These are phyloP conservation scores for Piliocolobus tephrosceles DNA, from an alignment of 2,113 vertebrate genomes.

Conservation along the genomic window DNA sequence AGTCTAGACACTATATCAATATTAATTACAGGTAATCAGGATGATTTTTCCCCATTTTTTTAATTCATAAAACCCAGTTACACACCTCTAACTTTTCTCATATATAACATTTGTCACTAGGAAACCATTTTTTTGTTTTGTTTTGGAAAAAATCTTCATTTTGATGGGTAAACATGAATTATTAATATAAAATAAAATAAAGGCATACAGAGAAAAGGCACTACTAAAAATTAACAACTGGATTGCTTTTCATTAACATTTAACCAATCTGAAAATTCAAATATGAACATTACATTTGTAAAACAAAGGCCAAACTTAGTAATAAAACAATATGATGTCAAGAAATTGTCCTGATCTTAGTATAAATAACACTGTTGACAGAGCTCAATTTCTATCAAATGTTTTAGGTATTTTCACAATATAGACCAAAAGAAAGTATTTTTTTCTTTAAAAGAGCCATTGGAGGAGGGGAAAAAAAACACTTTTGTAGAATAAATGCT, in stretches of 20 bases:
- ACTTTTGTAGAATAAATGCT: background rate
- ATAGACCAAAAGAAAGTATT: background rate
- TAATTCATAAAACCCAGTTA: slow-evolving; percentile 6
- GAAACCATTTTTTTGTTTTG: background rate
- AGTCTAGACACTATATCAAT: background rate
- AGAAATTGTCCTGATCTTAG: slow-evolving; percentile 35
- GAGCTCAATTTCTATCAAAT: slow-evolving; percentile 49
- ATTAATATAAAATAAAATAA: slow-evolving; percentile 79
- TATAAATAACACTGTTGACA: slow-evolving; percentile 27
- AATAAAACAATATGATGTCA: slow-evolving; percentile 32
- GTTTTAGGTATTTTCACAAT: slow-evolving; percentile 41
- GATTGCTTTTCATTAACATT: slow-evolving; percentile 56
- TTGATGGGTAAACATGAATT: slow-evolving; percentile 60
- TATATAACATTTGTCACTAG: background rate
- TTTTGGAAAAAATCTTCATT: slow-evolving; percentile 60
- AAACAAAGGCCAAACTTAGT: slow-evolving; percentile 52
- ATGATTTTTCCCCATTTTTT: background rate
- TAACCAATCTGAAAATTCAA: slow-evolving; percentile 38
- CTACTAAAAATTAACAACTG: slow-evolving; percentile 71
- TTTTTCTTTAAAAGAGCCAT: slow-evolving; percentile 31
- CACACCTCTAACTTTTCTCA: background rate
- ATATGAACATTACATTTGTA: slow-evolving; percentile 50
- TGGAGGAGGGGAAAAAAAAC: background rate
- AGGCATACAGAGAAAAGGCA: slow-evolving; percentile 85
- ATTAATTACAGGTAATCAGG: slow-evolving; percentile 43